Evolutionary conservation across 2,113 vertebrate species (phyloP), one percentile per base, ranked within the genome.

Genomic region (Cryptotis parvus): DNA sequence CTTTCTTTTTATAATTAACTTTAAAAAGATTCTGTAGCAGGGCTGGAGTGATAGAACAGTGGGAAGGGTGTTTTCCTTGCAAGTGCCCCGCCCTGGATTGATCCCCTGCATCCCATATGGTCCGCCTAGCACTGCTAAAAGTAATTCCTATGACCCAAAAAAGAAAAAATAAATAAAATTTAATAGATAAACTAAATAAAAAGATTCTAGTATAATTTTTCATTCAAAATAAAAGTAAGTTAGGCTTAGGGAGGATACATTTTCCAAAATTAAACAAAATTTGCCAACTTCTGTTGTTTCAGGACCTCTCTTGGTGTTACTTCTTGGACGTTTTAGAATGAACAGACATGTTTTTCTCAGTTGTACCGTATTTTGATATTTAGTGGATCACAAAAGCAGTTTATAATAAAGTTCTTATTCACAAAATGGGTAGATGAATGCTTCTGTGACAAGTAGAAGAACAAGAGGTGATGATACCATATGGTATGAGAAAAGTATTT

Each of bases 351-450:
- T 89, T 91, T 89, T 69, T 89, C 52, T 81, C 5, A 1, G 18
- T 45, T 80, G 27, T 80, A 58, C 68, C 84, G 85, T 72, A n/a
- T 52, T 77, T 45, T 7, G 11, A 49, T 49, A 58, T 95, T 92
- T 74, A 83, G 29, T 93, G 86, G n/a, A 87, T 87, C 37, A 82
- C 83, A 82, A 35, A 90, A 88, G 35, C 41, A 75, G 27, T 90
- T 90, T 89, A 65, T 69, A 58, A 77, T 35, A 68, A 69, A 41
- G 43, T 94, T 26, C 77, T 89, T 95, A 89, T 92, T 93, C 84
- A 81, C 61, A 89, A 52, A 88, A n/a, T 29, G 69, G 37, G 1
- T 61, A 83, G 79, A 78, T 94, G 63, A 89, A 74, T 92, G 39
- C 74, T 94, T 92, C 74, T 66, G 26, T 70, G 84, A 26, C 26